Base-by-base conservation (phyloP, 1,140 invertebrate genomes). In the Euura lappo region DNA sequence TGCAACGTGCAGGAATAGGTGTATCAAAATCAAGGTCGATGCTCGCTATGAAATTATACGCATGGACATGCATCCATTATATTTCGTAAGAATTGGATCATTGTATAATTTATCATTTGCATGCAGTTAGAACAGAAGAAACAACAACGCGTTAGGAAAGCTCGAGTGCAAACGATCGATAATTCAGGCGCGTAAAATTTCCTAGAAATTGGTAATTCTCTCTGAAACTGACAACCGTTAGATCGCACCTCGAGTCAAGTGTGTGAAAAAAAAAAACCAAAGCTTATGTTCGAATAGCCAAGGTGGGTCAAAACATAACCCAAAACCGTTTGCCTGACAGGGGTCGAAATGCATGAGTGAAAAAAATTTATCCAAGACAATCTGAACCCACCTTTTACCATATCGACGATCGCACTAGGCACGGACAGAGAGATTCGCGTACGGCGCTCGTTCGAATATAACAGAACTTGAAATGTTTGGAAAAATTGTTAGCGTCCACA, bases 11-110 rank as follows among this genome's bases (percentile, higher is more conserved):
- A 11, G 10, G 51, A 60, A 60, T 60, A 6, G 51, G 10, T 60
- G 13, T n/a, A 60, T 60, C 10, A 60, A 60, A 60, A 60, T 60
- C 51, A 60, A 60, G 51, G 51, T 60, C 51, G 51, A 60, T 60
- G 13, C 51, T 11, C 51, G 13, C 51, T 60, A 60, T 11, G 10
- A 60, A 60, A n/a, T 60, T 11, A 11, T 60, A 60, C 13, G 10
- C 13, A 60, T 60, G 51, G 28, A 28, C 28, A 60, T 60, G 51
- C 6, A 60, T n/a, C 51, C 51, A 60, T 11, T n/a, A 11, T 3
- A 60, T 6, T 8, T n/a, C 13, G 51, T 5, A 3, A 60, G 51
- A 60, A 60, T 60, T 8, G 13, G 51, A 60, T 60, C 8, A n/a
- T 6, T 60, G 51, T 60, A 60, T 6, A 60, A 60, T 5, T 60